Conservation (phyloP, 2,113 vertebrate genomes). For the Panthera tigris region DNA sequence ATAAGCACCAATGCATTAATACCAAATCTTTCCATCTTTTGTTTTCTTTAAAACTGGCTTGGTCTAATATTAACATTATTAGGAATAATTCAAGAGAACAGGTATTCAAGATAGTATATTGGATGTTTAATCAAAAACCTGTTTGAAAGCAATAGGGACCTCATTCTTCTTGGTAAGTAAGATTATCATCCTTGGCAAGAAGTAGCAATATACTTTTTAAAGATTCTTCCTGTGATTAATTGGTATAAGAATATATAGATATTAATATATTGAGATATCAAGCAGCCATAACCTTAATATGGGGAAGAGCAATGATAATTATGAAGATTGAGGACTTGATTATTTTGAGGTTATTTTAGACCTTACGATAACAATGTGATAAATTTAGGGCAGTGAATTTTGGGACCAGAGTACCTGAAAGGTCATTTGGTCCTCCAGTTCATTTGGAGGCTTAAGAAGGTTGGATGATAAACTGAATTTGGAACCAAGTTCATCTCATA, state of each 20-base stretch:
- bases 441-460: background rate
- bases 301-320: background rate
- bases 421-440: background rate
- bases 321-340: background rate
- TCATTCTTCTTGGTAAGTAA: background rate
- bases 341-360: background rate
- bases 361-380: background rate
- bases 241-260: background rate
- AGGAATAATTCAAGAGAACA: background rate
- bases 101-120: background rate
- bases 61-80: background rate
- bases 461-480: background rate
- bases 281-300: background rate
- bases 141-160: background rate
- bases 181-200: background rate
- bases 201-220: background rate
- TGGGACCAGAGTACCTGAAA: background rate
- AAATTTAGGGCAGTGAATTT: background rate
- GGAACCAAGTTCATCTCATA: background rate
- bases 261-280: background rate
- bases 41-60: background rate
- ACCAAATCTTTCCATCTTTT: background rate
- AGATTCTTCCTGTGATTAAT: background rate
- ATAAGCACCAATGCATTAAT: background rate
- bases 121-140: background rate